These are phyloP conservation scores for Littorina saxatilis DNA, from an alignment of 1,140 invertebrate species.

Conservation along the genomic window DNA sequence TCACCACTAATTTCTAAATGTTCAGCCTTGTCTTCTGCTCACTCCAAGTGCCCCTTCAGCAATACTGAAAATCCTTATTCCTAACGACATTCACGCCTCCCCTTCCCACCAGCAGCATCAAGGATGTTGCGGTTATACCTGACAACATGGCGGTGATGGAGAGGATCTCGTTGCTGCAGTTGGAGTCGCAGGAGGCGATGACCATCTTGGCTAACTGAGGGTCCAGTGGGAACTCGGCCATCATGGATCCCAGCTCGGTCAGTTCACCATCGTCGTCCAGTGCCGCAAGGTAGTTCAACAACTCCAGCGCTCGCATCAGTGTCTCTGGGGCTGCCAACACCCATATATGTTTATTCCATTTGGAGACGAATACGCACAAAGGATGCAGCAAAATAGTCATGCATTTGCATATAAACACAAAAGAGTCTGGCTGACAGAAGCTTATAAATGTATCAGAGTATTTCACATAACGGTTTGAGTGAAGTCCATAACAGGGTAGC, in stretches of 20 bases:
- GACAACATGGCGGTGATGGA: slow-evolving; percentile 99
- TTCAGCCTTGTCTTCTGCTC: too few species aligned
- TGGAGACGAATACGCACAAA: too few species aligned
- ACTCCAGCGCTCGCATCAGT: slow-evolving; percentile 98
- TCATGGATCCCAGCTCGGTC: slow-evolving; percentile 84
- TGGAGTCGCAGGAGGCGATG: slow-evolving; percentile 95
- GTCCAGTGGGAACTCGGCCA: slow-evolving; percentile 99
- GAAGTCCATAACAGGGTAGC: too few species aligned
- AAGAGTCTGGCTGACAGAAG: not conserved
- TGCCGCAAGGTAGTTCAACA: slow-evolving; percentile 97
- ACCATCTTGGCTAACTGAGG: slow-evolving; percentile 99
- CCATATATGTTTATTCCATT: too few species aligned
- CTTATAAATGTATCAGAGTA: too few species aligned
- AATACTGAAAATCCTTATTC: too few species aligned
- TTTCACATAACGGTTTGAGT: too few species aligned
- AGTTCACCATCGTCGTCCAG: slow-evolving; percentile 91
- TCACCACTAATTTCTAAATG: too few species aligned
- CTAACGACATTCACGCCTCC: too few species aligned
- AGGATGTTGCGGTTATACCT: slow-evolving; percentile 80
- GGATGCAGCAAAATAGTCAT: not conserved
- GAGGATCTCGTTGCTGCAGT: slow-evolving; percentile 99
- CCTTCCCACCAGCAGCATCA: not conserved
- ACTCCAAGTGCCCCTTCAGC: too few species aligned
- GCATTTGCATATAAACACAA: not conserved
- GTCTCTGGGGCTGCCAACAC: slow-evolving; percentile 93